These are phyloP conservation scores for Tinea trinotella DNA, from an alignment of 2,888 invertebrate genomes.

Conservation along the genomic window DNA sequence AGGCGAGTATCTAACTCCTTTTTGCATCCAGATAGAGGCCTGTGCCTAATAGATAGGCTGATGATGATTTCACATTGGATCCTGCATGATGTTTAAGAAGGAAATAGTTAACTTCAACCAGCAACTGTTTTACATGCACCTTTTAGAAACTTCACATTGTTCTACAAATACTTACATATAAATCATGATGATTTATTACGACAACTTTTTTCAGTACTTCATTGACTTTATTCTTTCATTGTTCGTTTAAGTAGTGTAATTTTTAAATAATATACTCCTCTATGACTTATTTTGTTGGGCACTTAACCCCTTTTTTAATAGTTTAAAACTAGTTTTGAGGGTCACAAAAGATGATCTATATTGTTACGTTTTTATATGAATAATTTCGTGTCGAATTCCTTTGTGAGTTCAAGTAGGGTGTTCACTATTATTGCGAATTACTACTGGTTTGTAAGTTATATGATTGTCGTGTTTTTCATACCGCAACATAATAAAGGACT, in stretches of 20 bases:
- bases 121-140: not conserved
- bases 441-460: not conserved
- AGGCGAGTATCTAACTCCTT: too few relatives aligned
- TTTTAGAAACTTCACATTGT: conserved; percentile 1
- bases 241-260: conserved; percentile 30
- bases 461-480: not conserved
- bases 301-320: conserved; percentile 27
- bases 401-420: conserved; percentile 9
- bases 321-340: conserved; percentile 20
- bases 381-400: conserved; percentile 24
- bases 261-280: conserved; percentile 37
- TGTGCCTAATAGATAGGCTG: too few relatives aligned
- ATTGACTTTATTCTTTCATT: conserved; percentile 17
- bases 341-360: conserved; percentile 21
- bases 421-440: not conserved
- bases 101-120: not conserved
- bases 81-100: too few relatives aligned
- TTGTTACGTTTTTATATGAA: conserved; percentile 25
- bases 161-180: conserved; percentile 1
- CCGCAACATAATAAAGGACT: conserved; percentile 7
- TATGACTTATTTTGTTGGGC: conserved; percentile 22
- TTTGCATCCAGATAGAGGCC: too few relatives aligned
- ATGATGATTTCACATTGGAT: too few relatives aligned
- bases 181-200: conserved; percentile 20
- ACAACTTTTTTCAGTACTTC: conserved; percentile 29